These are phyloP conservation scores for Spea hammondii DNA, from an alignment of 2,797 vertebrate species.

Conservation along the genomic window DNA sequence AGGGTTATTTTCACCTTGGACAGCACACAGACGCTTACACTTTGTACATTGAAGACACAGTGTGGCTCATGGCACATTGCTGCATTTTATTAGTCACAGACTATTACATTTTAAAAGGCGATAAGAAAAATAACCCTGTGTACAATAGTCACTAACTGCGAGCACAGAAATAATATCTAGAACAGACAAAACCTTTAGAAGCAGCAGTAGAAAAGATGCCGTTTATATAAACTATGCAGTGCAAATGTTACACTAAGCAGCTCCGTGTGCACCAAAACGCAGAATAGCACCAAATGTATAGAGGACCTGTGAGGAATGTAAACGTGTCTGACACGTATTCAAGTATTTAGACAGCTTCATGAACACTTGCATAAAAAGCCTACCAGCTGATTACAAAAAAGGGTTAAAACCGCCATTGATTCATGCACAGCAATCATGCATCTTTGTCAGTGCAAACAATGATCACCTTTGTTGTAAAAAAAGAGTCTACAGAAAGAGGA, in stretches of 20 bases:
- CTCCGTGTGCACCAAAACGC: slow-evolving; percentile 69
- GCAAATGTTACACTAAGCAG: slow-evolving; percentile 72
- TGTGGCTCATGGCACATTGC: too few species aligned
- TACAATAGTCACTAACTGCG: too few species aligned
- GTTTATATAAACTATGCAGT: slow-evolving; percentile 71
- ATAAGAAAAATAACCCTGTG: neutral
- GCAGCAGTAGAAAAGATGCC: slow-evolving; percentile 65
- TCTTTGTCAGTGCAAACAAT: slow-evolving; percentile 58
- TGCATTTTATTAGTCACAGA: neutral
- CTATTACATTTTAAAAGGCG: neutral
- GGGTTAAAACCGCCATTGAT: slow-evolving; percentile 9
- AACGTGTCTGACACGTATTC: slow-evolving; percentile 72
- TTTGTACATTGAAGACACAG: too few species aligned
- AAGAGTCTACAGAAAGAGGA: neutral
- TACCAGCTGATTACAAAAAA: slow-evolving; percentile 1
- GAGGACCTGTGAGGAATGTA: slow-evolving; percentile 69
- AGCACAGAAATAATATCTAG: neutral
- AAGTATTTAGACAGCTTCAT: slow-evolving; percentile 72
- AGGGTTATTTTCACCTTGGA: too few species aligned
- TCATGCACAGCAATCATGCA: slow-evolving; percentile 50
- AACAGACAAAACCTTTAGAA: slow-evolving; percentile 43
- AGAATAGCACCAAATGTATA: slow-evolving; percentile 69
- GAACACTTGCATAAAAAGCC: slow-evolving; percentile 62
- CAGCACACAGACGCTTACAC: too few species aligned
- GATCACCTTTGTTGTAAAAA: slow-evolving; percentile 26